These are phyloP conservation scores for Meiosimyza decipiens DNA, from an alignment of 2,888 invertebrate genomes.

Conservation along the genomic window DNA sequence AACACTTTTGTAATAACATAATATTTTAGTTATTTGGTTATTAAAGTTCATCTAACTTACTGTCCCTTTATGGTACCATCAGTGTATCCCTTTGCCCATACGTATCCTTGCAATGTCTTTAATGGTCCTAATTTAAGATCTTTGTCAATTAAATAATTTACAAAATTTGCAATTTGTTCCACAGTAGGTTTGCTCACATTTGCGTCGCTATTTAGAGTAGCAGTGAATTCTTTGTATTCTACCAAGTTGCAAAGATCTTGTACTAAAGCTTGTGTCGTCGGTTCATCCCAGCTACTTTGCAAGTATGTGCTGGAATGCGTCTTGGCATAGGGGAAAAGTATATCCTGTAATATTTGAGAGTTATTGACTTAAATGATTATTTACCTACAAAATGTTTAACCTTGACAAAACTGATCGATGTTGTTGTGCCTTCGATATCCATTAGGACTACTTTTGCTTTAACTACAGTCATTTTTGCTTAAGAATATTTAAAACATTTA, in stretches of 20 bases:
- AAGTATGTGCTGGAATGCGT: slow-evolving; percentile 79
- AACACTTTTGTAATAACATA: slow-evolving; percentile 71
- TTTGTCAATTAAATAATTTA: slow-evolving; percentile 83
- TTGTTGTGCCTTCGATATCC: slow-evolving; percentile 81
- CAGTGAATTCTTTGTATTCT: slow-evolving; percentile 48
- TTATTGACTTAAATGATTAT: not conserved
- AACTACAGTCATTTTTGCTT: slow-evolving; percentile 42
- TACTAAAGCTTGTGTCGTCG: slow-evolving; percentile 76
- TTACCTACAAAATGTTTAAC: slow-evolving; percentile 54
- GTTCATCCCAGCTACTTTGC: slow-evolving; percentile 76
- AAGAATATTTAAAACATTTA: not conserved
- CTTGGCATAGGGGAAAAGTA: slow-evolving; percentile 81
- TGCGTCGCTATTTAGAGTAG: not conserved
- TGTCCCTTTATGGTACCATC: slow-evolving; percentile 84
- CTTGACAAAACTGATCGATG: slow-evolving; percentile 78
- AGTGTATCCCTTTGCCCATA: slow-evolving; percentile 88
- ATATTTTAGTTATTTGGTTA: not conserved
- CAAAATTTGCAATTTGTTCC: slow-evolving; percentile 72
- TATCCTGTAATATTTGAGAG: slow-evolving; percentile 71
- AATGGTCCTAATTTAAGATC: slow-evolving; percentile 84
- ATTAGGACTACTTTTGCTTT: slow-evolving; percentile 67
- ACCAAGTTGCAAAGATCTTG: slow-evolving; percentile 72
- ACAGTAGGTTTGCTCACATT: slow-evolving; percentile 67
- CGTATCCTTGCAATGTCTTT: slow-evolving; percentile 89
- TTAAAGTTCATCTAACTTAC: slow-evolving; percentile 73